Evolutionary conservation across 2,888 invertebrate genomes (phyloP), one percentile per base, ranked within the genome.

Genomic region (Drepanosiphum platanoidis): DNA sequence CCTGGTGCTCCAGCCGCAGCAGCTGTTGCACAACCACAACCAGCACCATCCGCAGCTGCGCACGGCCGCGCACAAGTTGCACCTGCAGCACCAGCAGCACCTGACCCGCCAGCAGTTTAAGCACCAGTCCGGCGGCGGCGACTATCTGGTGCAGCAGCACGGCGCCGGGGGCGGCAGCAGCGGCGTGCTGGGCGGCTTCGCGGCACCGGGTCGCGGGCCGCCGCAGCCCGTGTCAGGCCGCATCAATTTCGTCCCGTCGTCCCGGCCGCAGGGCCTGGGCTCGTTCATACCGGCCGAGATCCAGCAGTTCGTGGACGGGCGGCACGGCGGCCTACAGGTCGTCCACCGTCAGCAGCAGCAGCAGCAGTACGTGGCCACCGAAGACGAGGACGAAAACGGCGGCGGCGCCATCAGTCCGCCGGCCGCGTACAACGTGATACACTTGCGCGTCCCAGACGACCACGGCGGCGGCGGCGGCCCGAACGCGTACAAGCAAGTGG

Each of bases 401-500:
- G 68, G 13, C 5, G 78, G 82, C 81, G 18, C 83, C 87, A 46
- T 58, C 86, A 8, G 91, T 90, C 36, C 91, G 88, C 87, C 91
- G 91, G 72, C 91, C 91, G 27, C 91, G 91, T 78, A 91, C 90
- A 1, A 89, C 89, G 36, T 91, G 89, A 5, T 90, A 90, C 13
- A 90, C 89, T 8, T 90, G 90, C 87, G 91, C 90, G 86, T 90
- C 89, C 1, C 90, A 90, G 11, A 89, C 86, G 11, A 89, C 86
- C 89, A 91, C 88, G 87, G 90, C 90, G 78, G 90, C 86, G 89
- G 91, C 88, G 87, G 90, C 90, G 78, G 90, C 91, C 86, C 90
- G 89, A 88, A 91, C 91, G 86, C 91, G 91, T 86, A 91, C 91
- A 87, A 91, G 91, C 72, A 91, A 91, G 58, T 91, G 91, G 0